Base-by-base conservation (phyloP, 2,113 vertebrate genomes). In the Campylomormyrus numenius region DNA sequence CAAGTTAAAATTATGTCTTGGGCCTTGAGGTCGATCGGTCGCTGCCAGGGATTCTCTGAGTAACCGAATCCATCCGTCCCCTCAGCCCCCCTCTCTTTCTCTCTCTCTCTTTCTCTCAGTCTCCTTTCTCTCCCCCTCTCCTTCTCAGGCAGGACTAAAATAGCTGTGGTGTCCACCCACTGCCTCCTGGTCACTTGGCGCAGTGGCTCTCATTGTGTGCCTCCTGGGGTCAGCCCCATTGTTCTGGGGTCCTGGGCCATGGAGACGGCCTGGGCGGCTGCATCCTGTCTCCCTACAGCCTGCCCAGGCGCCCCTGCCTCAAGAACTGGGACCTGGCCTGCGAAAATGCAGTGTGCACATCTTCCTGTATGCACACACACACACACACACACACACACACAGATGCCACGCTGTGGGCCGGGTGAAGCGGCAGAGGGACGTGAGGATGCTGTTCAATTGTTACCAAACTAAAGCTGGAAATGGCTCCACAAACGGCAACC, bases 221-320 rank as follows among this genome's bases (percentile, higher is more conserved):
- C 87, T 85, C 91, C 89, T 46, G 80, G 91, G 91, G 93, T 92
- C 92, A 90, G 19, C 42, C 42, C 91, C 90, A 93, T 93, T 93
- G 93, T 93, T 92, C 92, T 90, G 62, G 84, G 88, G 89, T 88
- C 58, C 89, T 88, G 83, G 91, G 90, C 90, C 88, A 90, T 91
- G 80, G 91, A 91, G 92, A 88, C 62, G 56, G 66, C 31, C 66
- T 74, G 90, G 91, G 85, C 85, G 50, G 87, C 92, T 88, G 89
- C 74, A 92, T 93, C 93, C 93, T 92, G 92, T 89, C 85, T 58
- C 56, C 83, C 70, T 80, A 31, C 90, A 35, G 86, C 83, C 74
- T n/a, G n/a, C 66, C 52, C 58, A 10, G 45, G 49, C n/a, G 85
- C 39, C 89, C 85, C 90, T 89, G 24, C 31, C 66, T 35, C 49